Evolutionary conservation across 2,797 vertebrate genomes (phyloP).

Genomic region (Muscicapa striata): DNA sequence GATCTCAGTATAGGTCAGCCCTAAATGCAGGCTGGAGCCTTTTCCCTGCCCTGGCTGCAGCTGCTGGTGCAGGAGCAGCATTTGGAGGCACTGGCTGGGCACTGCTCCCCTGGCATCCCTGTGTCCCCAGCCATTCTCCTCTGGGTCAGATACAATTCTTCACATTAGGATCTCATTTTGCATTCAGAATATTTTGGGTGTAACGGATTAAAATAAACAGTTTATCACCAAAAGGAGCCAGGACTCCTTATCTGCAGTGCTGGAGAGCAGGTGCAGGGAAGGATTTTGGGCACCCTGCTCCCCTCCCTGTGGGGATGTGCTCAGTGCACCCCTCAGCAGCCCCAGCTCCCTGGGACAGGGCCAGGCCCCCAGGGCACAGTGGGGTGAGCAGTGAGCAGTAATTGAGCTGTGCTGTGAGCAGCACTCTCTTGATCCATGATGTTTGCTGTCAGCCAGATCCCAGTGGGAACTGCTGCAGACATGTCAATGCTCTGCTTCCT

Average conservation of each 20-base stretch:
- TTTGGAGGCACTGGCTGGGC: neutral
- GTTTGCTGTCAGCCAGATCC: slow-evolving; percentile 36
- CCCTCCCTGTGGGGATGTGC: rapidly evolving
- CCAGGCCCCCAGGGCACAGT: neutral
- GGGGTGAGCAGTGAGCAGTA: neutral
- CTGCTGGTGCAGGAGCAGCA: neutral
- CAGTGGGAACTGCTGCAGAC: neutral
- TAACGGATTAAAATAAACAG: neutral
- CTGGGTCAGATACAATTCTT: neutral
- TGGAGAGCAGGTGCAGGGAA: neutral
- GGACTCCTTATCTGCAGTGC: neutral
- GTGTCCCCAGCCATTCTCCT: rapidly evolving
- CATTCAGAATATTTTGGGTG: neutral
- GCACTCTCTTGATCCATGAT: slow-evolving; percentile 3
- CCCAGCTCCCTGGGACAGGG: neutral
- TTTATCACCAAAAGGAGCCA: rapidly evolving
- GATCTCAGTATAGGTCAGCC: neutral
- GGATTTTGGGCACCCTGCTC: neutral
- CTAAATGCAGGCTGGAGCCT: neutral
- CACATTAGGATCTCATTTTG: neutral
- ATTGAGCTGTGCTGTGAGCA: neutral
- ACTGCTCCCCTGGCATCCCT: neutral
- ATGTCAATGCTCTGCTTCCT: neutral
- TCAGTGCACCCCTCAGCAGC: neutral
- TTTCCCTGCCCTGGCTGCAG: neutral